Evolutionary conservation across 2,888 invertebrate genomes (phyloP).

Genomic region (Taenaris catops): DNA sequence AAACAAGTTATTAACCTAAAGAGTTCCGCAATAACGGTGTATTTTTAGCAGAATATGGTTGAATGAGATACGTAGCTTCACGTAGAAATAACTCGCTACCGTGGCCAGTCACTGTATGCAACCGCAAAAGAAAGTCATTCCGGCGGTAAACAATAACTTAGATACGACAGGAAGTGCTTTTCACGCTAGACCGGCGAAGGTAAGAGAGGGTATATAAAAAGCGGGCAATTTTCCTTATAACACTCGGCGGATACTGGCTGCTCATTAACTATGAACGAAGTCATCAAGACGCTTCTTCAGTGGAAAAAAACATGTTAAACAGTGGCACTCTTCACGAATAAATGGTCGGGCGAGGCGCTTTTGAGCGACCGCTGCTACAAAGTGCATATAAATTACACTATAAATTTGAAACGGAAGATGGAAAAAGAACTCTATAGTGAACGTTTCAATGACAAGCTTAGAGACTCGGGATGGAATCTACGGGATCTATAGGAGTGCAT

Average conservation of each 20-base stretch:
- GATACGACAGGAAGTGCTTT: slow-evolving; percentile 61
- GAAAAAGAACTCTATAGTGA: slow-evolving; percentile 37
- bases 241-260: slow-evolving; percentile 69
- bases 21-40: slow-evolving; percentile 37
- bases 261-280: slow-evolving; percentile 78
- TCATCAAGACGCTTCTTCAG: slow-evolving; percentile 75
- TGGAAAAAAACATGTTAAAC: slow-evolving; percentile 67
- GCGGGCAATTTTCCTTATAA: slow-evolving; percentile 68
- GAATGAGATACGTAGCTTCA: slow-evolving; percentile 13
- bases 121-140: slow-evolving; percentile 66
- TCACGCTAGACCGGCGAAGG: slow-evolving; percentile 57
- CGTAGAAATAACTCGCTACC: slow-evolving; percentile 12
- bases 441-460: slow-evolving; percentile 61
- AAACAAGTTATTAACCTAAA: slow-evolving; percentile 41
- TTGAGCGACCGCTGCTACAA: slow-evolving; percentile 63
- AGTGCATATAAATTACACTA: slow-evolving; percentile 77
- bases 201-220: slow-evolving; percentile 56
- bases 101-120: slow-evolving; percentile 31
- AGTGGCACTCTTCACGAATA: slow-evolving; percentile 65
- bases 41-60: slow-evolving; percentile 33
- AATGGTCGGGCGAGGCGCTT: slow-evolving; percentile 57
- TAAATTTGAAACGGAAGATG: slow-evolving; percentile 65
- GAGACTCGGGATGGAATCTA: slow-evolving; percentile 47
- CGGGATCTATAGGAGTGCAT: slow-evolving; percentile 40
- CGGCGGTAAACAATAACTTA: slow-evolving; percentile 65